Percentiles rank a stretch among this genome's conserved stretches.
phyloP scores from a whole-genome alignment of 1,140 invertebrate species.

The Andricus grossulariae region DNA sequence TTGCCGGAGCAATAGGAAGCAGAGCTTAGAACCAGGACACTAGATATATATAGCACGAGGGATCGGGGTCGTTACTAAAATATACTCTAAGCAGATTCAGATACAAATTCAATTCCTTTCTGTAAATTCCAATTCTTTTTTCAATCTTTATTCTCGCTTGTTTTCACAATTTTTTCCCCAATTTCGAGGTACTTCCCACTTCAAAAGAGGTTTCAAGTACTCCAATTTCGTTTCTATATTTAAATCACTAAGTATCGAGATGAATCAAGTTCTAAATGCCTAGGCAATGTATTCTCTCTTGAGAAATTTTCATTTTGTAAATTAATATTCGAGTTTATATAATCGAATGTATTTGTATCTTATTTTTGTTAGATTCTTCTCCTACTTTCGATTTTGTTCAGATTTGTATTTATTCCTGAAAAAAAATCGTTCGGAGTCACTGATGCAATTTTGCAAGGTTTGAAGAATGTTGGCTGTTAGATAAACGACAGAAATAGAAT shows the following conservation, averaged over 20 bases:
- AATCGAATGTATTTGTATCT: too few relatives aligned
- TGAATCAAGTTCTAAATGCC: slow-evolving; percentile 23
- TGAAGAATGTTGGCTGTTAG: too few relatives aligned
- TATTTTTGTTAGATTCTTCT: too few relatives aligned
- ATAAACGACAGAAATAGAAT: too few relatives aligned
- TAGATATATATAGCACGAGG: slow-evolving; percentile 72
- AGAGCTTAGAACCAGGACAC: slow-evolving; percentile 70
- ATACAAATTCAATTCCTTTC: slow-evolving; percentile 68
- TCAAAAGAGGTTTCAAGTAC: not conserved
- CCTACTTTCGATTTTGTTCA: too few relatives aligned
- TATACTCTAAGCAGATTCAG: slow-evolving; percentile 71
- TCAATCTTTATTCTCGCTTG: slow-evolving; percentile 31
- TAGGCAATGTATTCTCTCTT: not conserved
- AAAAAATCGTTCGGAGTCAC: too few relatives aligned
- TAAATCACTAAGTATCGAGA: not conserved
- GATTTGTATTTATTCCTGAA: too few relatives aligned
- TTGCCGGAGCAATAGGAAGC: slow-evolving; percentile 63
- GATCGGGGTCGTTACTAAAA: slow-evolving; percentile 76
- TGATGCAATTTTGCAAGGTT: too few relatives aligned
- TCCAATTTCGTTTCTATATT: slow-evolving; percentile 7
- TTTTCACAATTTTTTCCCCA: not conserved
- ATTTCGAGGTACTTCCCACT: not conserved
- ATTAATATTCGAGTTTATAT: too few relatives aligned
- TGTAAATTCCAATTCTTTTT: slow-evolving; percentile 63
- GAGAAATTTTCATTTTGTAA: not conserved